Conservation (phyloP, 2,113 vertebrate genomes). For the Leptocoma aspasia region DNA sequence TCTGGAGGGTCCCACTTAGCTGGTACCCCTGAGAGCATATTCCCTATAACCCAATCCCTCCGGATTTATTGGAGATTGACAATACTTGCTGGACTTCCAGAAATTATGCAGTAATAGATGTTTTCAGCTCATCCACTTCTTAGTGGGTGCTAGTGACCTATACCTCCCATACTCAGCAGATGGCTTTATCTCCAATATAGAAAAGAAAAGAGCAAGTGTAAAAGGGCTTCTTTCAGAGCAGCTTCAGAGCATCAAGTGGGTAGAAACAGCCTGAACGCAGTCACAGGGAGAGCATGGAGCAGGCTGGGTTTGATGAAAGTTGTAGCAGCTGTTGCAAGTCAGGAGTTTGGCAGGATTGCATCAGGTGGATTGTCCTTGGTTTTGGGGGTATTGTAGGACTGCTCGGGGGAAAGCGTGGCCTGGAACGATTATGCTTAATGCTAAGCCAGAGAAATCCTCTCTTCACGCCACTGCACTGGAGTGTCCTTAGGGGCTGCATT, state of each 20-base stretch:
- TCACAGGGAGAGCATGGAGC: background rate
- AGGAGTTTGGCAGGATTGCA: background rate
- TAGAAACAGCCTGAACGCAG: background rate
- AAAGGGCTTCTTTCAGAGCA: background rate
- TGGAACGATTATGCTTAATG: conserved; percentile 2
- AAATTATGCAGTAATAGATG: background rate
- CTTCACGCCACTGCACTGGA: conserved; percentile 11
- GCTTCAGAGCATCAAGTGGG: accelerated
- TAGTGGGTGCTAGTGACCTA: background rate
- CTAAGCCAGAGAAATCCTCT: conserved; percentile 47
- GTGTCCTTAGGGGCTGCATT: conserved; percentile 44
- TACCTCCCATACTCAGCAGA: background rate
- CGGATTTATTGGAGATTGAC: background rate
- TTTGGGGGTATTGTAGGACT: background rate
- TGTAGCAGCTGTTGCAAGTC: background rate
- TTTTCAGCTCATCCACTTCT: background rate
- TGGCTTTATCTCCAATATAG: background rate
- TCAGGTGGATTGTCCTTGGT: background rate
- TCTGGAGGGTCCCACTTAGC: background rate
- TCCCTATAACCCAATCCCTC: background rate
- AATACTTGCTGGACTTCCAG: background rate
- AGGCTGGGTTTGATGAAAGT: background rate
- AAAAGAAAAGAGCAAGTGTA: background rate
- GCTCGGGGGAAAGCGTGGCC: background rate
- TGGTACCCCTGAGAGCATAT: background rate